A percentile compares a stretch with the other conserved stretches of the same genome.
These are phyloP conservation scores for Bufotes viridis DNA, from an alignment of 2,797 vertebrate genomes.

Conservation along the genomic window DNA sequence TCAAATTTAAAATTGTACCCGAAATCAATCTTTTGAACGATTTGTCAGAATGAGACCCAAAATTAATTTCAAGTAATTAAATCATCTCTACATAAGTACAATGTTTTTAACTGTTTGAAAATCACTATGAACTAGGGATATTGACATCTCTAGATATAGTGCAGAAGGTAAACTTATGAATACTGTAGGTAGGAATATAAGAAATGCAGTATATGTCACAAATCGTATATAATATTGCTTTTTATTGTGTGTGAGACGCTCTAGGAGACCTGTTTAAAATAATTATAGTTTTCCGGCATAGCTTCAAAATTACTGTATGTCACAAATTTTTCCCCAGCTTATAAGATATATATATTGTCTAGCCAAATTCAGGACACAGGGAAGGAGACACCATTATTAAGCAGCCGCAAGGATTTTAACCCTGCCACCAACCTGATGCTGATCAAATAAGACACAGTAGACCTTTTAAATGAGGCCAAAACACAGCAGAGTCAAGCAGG, in stretches of 20 bases:
- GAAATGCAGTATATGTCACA: not conserved
- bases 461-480: slow-evolving; percentile 57
- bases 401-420: slow-evolving; percentile 44
- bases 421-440: slow-evolving; percentile 36
- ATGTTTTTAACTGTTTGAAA: too few species aligned
- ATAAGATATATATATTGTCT: slow-evolving; percentile 38
- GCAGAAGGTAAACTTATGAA: not conserved
- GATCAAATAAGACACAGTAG: slow-evolving; percentile 52
- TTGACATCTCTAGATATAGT: not conserved
- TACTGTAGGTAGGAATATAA: not conserved
- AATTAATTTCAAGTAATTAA: too few species aligned
- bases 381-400: slow-evolving; percentile 37
- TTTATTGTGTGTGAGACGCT: not conserved
- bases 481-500: slow-evolving; percentile 42
- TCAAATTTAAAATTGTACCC: too few species aligned
- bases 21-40: too few species aligned
- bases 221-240: not conserved
- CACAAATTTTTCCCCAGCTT: not conserved
- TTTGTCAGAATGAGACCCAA: too few species aligned
- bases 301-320: not conserved
- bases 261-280: not conserved
- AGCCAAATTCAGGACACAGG: slow-evolving; percentile 40
- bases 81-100: too few species aligned
- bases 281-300: slow-evolving; percentile 1
- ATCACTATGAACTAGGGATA: not conserved